Percentiles rank a stretch among this genome's conserved stretches.
phyloP scores from a whole-genome alignment of 2,888 invertebrate genomes.

The Eristalis tenax region DNA sequence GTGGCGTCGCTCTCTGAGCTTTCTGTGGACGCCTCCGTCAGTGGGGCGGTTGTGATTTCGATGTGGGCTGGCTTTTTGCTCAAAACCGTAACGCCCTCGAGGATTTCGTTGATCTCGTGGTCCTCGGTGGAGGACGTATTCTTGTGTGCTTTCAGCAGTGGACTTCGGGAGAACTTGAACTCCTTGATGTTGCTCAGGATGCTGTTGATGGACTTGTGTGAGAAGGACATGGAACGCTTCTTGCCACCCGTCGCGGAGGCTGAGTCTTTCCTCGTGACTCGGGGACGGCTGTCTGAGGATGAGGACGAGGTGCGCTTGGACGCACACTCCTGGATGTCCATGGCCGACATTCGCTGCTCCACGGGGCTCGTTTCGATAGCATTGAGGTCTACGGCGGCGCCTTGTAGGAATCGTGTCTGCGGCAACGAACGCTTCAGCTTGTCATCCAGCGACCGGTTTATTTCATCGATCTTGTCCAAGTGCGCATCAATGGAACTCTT shows the following conservation, averaged over 20 bases:
- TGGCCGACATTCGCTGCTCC: slow-evolving; percentile 56
- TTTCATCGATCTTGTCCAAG: slow-evolving; percentile 79
- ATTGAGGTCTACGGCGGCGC: slow-evolving; percentile 74
- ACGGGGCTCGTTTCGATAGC: slow-evolving; percentile 75
- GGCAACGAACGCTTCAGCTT: slow-evolving; percentile 77
- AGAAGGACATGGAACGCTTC: slow-evolving; percentile 80
- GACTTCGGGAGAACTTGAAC: slow-evolving; percentile 77
- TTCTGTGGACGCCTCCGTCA: slow-evolving; percentile 51
- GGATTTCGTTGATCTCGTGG: slow-evolving; percentile 64
- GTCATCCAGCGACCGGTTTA: slow-evolving; percentile 79
- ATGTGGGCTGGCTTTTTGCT: slow-evolving; percentile 48
- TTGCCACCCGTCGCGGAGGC: slow-evolving; percentile 69
- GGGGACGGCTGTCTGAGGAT: slow-evolving; percentile 77
- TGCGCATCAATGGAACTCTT: slow-evolving; percentile 80
- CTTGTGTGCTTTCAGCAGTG: slow-evolving; percentile 74
- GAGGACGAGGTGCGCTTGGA: slow-evolving; percentile 78
- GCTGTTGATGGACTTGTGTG: slow-evolving; percentile 79
- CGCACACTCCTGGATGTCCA: slow-evolving; percentile 68
- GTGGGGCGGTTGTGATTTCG: slow-evolving; percentile 18
- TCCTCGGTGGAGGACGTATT: slow-evolving; percentile 73
- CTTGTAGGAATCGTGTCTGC: slow-evolving; percentile 57
- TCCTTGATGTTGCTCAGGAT: slow-evolving; percentile 79
- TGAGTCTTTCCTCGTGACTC: slow-evolving; percentile 68
- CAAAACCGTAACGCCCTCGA: slow-evolving; percentile 57
- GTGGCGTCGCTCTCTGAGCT: slow-evolving; percentile 47